Percentiles rank a stretch among this genome's conserved stretches.
Evolutionary conservation across 2,888 invertebrate genomes (phyloP).

Genomic region (Apeira syringaria): DNA sequence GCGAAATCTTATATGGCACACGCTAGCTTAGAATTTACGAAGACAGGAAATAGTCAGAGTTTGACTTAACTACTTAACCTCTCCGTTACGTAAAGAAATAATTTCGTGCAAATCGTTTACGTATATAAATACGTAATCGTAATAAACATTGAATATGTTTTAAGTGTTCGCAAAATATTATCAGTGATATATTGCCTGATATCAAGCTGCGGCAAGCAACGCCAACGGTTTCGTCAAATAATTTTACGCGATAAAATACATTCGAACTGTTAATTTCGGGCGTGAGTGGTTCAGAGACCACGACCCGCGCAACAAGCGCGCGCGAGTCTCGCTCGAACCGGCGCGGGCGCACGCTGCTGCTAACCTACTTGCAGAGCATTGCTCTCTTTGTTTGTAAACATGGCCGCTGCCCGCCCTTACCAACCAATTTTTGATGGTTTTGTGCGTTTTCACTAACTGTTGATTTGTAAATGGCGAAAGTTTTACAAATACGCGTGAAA

Average conservation of each 20-base stretch:
- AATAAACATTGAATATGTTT: too few species aligned
- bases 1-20: too few species aligned
- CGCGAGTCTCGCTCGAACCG: slow-evolving; percentile 5
- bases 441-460: slow-evolving; percentile 30
- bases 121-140: too few species aligned
- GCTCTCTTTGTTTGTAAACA: slow-evolving; percentile 84
- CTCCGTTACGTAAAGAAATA: too few species aligned
- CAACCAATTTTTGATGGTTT: slow-evolving; percentile 34
- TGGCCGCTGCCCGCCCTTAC: slow-evolving; percentile 54
- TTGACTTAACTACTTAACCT: too few species aligned
- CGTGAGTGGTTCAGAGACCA: slow-evolving; percentile 45
- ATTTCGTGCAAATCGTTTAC: too few species aligned
- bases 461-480: slow-evolving; percentile 27
- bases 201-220: too few species aligned
- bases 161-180: too few species aligned
- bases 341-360: slow-evolving; percentile 55
- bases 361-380: slow-evolving; percentile 82
- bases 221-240: neutral
- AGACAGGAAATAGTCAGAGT: too few species aligned
- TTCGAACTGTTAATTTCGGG: slow-evolving; percentile 6
- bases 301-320: slow-evolving; percentile 75
- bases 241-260: neutral
- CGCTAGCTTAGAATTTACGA: too few species aligned
- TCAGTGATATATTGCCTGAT: too few species aligned
- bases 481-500: slow-evolving; percentile 16